Conservation (phyloP, 2,888 invertebrate genomes). For the Chromoteleia sp. region DNA sequence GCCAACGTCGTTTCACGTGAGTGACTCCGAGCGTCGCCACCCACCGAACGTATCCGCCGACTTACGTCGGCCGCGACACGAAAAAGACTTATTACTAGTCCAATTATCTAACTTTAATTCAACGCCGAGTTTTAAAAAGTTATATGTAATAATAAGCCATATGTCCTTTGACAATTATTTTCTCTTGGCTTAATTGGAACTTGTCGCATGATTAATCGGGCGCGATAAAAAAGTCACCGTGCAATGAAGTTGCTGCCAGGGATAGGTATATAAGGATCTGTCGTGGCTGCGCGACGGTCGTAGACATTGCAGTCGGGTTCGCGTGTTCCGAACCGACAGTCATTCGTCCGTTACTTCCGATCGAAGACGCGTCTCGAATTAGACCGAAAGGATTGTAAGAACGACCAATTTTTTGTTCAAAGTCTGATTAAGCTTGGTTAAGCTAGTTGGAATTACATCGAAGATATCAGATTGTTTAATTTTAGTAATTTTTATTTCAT, state of each 20-base stretch:
- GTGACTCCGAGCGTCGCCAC: slow-evolving; percentile 65
- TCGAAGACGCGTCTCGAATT: slow-evolving; percentile 71
- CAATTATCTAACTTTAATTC: slow-evolving; percentile 23
- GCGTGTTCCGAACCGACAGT: slow-evolving; percentile 79
- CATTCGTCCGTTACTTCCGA: slow-evolving; percentile 74
- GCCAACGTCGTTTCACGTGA: slow-evolving; percentile 88
- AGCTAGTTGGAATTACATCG: neutral
- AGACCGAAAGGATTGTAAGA: slow-evolving; percentile 68
- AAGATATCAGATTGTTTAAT: neutral
- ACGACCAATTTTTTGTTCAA: slow-evolving; percentile 9
- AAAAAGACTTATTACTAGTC: neutral
- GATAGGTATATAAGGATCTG: slow-evolving; percentile 74
- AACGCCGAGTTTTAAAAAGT: neutral
- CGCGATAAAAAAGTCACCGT: slow-evolving; percentile 32
- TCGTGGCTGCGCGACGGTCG: slow-evolving; percentile 81
- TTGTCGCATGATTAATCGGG: slow-evolving; percentile 42
- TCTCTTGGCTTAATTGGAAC: slow-evolving; percentile 21
- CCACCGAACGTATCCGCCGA: neutral
- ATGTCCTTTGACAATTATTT: slow-evolving; percentile 37
- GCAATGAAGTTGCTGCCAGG: neutral
- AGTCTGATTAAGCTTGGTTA: slow-evolving; percentile 4
- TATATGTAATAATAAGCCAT: neutral
- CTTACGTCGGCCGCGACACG: neutral
- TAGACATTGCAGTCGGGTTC: slow-evolving; percentile 80
- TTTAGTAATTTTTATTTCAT: too few species aligned